Percentiles rank a stretch among this genome's conserved stretches.
These are phyloP conservation scores for Araneus ventricosus DNA, from an alignment of 1,140 invertebrate genomes.

Conservation along the genomic window DNA sequence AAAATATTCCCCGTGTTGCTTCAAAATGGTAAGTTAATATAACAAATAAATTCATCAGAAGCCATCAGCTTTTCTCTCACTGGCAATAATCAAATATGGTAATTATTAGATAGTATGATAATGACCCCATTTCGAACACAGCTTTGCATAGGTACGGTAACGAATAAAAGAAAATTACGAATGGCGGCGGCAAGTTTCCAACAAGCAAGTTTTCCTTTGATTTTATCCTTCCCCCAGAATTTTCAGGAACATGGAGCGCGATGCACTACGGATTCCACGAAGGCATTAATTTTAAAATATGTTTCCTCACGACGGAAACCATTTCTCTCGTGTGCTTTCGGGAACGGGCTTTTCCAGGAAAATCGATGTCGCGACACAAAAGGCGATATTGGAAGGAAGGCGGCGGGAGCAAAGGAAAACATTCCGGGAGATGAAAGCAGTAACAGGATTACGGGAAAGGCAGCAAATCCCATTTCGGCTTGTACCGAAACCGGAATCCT, in stretches of 20 bases:
- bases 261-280: background rate
- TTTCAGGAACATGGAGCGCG: background rate
- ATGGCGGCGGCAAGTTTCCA: background rate
- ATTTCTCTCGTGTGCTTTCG: background rate
- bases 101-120: too few species aligned
- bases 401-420: background rate
- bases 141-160: too few species aligned
- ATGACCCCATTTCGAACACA: too few species aligned
- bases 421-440: background rate
- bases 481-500: background rate
- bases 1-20: too few species aligned
- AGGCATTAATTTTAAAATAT: slow-evolving; percentile 16
- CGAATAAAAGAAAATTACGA: too few species aligned
- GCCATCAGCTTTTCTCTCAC: too few species aligned
- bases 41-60: too few species aligned
- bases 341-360: background rate
- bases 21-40: too few species aligned
- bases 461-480: slow-evolving; percentile 16
- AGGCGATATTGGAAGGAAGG: background rate
- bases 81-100: too few species aligned
- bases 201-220: background rate
- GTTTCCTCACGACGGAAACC: background rate
- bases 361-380: slow-evolving; percentile 8
- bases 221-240: background rate
- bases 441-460: slow-evolving; percentile 6